Evolutionary conservation across 1,140 invertebrate genomes (phyloP).

Genomic region (Cotesia glomerata): DNA sequence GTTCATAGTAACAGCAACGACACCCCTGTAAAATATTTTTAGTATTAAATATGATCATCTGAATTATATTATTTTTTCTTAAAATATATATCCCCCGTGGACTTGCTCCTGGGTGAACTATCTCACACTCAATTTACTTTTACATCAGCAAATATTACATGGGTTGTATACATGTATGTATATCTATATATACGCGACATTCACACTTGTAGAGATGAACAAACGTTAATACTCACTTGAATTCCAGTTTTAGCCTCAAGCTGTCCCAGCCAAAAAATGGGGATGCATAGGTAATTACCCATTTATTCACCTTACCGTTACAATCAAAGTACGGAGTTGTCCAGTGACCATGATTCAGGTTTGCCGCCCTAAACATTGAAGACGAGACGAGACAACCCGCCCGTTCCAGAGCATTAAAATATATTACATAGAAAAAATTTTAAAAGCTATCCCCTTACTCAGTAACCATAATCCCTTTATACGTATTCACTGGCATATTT

Average conservation of each 20-base stretch:
- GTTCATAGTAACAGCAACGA: conserved; percentile 91
- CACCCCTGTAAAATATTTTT: conserved; percentile 76
- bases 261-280: conserved; percentile 98
- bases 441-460: conserved; percentile 15
- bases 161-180: neutral
- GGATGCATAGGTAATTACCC: conserved; percentile 92
- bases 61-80: conserved; percentile 40
- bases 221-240: conserved; percentile 78
- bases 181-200: neutral
- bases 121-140: conserved; percentile 55
- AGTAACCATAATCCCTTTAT: conserved; percentile 36
- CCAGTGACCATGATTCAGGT: conserved; percentile 90
- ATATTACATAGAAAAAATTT: conserved; percentile 41
- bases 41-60: conserved; percentile 60
- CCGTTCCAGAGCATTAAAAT: conserved; percentile 55
- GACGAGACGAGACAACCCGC: conserved; percentile 40
- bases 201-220: conserved; percentile 11
- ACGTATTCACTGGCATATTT: conserved; percentile 18
- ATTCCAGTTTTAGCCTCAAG: conserved; percentile 88
- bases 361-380: conserved; percentile 71
- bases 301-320: conserved; percentile 88
- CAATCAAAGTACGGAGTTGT: conserved; percentile 94
- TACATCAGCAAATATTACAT: conserved; percentile 28
- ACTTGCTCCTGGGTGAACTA: conserved; percentile 54
- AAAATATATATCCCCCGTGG: conserved; percentile 6